Evolutionary conservation across 2,888 invertebrate species (phyloP).

Genomic region (Omphaloscelis lunosa): DNA sequence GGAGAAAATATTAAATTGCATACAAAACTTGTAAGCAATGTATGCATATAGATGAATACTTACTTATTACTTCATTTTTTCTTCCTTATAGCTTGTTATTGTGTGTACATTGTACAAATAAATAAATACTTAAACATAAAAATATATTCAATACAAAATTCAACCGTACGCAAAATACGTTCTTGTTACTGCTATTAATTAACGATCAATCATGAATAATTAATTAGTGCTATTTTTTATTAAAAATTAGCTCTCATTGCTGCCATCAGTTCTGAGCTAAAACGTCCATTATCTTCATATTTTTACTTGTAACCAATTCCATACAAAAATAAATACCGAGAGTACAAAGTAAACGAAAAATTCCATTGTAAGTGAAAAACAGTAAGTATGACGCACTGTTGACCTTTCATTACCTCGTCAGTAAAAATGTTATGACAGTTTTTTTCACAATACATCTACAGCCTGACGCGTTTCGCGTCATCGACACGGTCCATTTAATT

Average conservation of each 20-base stretch:
- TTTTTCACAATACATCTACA: constrained; percentile 27
- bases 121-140: too few relatives aligned
- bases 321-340: constrained; percentile 4
- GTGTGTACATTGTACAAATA: too few relatives aligned
- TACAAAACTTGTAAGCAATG: background rate
- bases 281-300: background rate
- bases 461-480: constrained; percentile 23
- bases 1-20: background rate
- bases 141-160: too few relatives aligned
- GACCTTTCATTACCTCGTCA: constrained; percentile 34
- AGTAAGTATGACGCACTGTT: constrained; percentile 14
- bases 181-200: too few relatives aligned
- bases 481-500: constrained; percentile 65
- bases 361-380: constrained; percentile 2
- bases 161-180: too few relatives aligned
- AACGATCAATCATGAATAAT: too few relatives aligned
- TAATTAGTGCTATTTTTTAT: background rate
- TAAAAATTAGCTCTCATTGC: background rate
- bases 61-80: too few relatives aligned
- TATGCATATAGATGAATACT: too few relatives aligned
- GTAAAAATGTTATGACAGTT: constrained; percentile 36
- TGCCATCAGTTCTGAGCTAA: background rate
- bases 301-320: background rate
- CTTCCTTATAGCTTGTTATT: too few relatives aligned
- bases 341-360: constrained; percentile 18